Percentiles rank a stretch among this genome's conserved stretches.
Evolutionary conservation across 2,888 invertebrate species (phyloP).

Genomic region (Dichetophora obliterata): DNA sequence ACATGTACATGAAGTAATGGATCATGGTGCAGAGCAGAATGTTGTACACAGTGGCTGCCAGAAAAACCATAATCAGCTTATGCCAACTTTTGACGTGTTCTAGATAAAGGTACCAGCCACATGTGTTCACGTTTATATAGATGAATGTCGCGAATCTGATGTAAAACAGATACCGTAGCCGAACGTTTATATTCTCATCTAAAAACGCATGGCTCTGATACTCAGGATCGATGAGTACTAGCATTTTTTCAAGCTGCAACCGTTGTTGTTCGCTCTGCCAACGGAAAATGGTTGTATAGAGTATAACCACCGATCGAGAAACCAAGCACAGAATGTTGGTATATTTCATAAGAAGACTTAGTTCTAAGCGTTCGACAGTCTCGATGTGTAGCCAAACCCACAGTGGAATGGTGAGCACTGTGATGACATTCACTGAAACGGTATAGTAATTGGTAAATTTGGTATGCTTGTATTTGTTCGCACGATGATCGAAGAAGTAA

Average conservation of each 20-base stretch:
- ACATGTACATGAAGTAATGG: not conserved
- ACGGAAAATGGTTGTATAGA: constrained; percentile 5
- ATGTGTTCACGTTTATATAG: not conserved
- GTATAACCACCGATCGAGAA: not conserved
- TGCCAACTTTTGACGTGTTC: not conserved
- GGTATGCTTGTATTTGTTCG: not conserved
- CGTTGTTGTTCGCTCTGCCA: constrained; percentile 6
- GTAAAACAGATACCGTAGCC: not conserved
- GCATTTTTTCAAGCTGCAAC: not conserved
- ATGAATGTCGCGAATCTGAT: not conserved
- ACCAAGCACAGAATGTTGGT: not conserved
- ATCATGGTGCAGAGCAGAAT: not conserved
- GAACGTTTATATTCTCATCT: not conserved
- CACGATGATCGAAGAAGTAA: not conserved
- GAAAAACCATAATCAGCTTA: not conserved
- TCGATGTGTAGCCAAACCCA: not conserved
- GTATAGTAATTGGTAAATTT: constrained; percentile 3
- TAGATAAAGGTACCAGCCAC: not conserved
- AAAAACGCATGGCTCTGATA: not conserved
- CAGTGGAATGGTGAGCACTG: not conserved
- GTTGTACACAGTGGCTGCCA: not conserved
- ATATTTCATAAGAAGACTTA: not conserved
- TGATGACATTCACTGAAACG: not conserved
- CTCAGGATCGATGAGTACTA: not conserved
- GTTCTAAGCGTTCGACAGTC: not conserved